A percentile compares a stretch with the other conserved stretches of the same genome.
Conservation (phyloP, 2,888 invertebrate genomes). For the Pseudoips prasinana region DNA sequence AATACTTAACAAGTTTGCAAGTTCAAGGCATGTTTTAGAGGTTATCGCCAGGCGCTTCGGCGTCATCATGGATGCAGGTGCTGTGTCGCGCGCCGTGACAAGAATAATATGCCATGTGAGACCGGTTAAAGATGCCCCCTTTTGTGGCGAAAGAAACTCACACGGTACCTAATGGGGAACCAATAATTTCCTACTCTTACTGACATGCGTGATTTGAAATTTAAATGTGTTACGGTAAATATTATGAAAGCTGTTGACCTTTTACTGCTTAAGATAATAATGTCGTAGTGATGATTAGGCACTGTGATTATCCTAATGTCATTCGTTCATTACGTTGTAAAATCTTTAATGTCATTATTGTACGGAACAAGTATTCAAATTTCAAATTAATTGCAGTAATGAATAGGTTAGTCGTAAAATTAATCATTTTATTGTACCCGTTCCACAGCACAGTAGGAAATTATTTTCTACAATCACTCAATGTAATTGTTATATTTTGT, state of each 20-base stretch:
- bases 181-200: constrained; percentile 45
- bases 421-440: constrained; percentile 16
- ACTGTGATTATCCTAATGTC: constrained; percentile 13
- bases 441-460: constrained; percentile 28
- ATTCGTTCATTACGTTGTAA: background rate
- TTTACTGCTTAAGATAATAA: constrained; percentile 5
- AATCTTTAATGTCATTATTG: too few species aligned
- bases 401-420: background rate
- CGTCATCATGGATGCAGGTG: constrained; percentile 68
- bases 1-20: constrained; percentile 41
- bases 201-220: constrained; percentile 50
- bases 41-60: constrained; percentile 58
- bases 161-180: constrained; percentile 41
- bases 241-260: constrained; percentile 32
- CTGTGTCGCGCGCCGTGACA: constrained; percentile 63
- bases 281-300: constrained; percentile 11
- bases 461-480: constrained; percentile 27
- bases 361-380: too few species aligned
- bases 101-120: constrained; percentile 63
- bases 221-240: constrained; percentile 43
- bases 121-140: constrained; percentile 62
- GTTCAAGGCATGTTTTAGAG: constrained; percentile 42
- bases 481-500: constrained; percentile 34
- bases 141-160: constrained; percentile 47
- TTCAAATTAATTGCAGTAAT: too few species aligned